Evolutionary conservation across 2,888 invertebrate genomes (phyloP).

Genomic region (Rambutsinella grinnellia): DNA sequence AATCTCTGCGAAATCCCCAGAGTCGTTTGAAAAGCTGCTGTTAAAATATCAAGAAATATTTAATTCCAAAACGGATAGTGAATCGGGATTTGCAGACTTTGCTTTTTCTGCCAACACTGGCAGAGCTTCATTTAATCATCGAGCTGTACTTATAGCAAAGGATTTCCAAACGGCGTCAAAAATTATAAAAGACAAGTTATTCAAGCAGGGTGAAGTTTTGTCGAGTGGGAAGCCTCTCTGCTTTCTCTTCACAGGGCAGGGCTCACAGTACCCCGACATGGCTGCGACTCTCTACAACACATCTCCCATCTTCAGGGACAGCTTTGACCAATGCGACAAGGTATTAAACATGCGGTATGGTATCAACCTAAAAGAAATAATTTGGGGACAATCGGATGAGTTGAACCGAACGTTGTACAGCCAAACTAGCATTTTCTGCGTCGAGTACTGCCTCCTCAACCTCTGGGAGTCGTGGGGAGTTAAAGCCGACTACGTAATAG

Average conservation of each 20-base stretch:
- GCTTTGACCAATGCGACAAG: conserved; percentile 34
- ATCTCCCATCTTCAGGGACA: conserved; percentile 29
- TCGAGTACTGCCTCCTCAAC: conserved; percentile 48
- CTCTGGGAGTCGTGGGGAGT: conserved; percentile 53
- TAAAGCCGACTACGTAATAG: conserved; percentile 47
- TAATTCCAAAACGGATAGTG: neutral
- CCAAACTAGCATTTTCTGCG: conserved; percentile 53
- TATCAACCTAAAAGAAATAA: conserved; percentile 20
- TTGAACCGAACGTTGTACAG: conserved; percentile 47
- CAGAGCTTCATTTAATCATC: conserved; percentile 26
- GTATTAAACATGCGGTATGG: conserved; percentile 16
- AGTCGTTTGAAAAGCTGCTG: conserved; percentile 17
- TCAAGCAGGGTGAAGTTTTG: neutral
- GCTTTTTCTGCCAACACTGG: conserved; percentile 37
- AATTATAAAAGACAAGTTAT: neutral
- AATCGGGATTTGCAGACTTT: conserved; percentile 13
- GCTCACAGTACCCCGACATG: conserved; percentile 42
- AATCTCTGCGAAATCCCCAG: conserved; percentile 36
- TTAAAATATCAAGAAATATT: neutral
- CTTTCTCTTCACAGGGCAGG: conserved; percentile 50
- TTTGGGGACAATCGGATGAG: conserved; percentile 16
- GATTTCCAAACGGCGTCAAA: neutral
- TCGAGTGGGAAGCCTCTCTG: neutral
- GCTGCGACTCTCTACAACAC: conserved; percentile 25
- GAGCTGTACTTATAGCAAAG: conserved; percentile 27